Percentiles rank a stretch among this genome's conserved stretches.
phyloP scores from a whole-genome alignment of 2,888 invertebrate genomes.

The Pantelozetes paolii region DNA sequence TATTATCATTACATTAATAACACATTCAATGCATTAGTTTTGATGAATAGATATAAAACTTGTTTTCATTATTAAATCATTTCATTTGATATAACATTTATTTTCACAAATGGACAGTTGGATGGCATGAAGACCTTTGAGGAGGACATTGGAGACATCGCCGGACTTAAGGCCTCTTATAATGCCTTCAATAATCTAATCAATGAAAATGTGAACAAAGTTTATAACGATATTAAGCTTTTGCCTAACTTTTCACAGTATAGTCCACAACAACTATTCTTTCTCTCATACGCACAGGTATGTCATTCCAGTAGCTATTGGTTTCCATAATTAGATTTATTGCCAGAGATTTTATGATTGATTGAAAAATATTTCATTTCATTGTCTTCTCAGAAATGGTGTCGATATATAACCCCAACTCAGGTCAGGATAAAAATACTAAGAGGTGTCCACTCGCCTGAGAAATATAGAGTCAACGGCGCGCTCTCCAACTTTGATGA shows the following conservation, averaged over 20 bases:
- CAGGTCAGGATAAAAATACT: conserved; percentile 34
- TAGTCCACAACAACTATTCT: conserved; percentile 33
- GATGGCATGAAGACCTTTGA: conserved; percentile 41
- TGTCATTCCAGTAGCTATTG: background rate
- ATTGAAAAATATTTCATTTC: background rate
- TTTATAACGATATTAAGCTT: conserved; percentile 11
- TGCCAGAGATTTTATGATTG: background rate
- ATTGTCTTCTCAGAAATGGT: conserved; percentile 36
- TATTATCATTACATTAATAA: conserved; percentile 27
- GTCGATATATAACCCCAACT: conserved; percentile 37
- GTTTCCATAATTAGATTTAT: background rate
- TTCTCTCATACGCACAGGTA: conserved; percentile 41
- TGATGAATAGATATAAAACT: background rate
- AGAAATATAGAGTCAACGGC: conserved; percentile 45
- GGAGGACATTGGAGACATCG: conserved; percentile 40
- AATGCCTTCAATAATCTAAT: conserved; percentile 36
- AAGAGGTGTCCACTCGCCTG: conserved; percentile 37
- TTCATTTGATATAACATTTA: background rate
- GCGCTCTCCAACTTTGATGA: conserved; percentile 46
- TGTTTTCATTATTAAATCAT: background rate
- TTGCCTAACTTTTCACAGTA: conserved; percentile 37
- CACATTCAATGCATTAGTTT: background rate
- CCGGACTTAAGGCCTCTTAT: conserved; percentile 37
- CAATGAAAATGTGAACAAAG: conserved; percentile 15
- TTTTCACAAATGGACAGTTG: conserved; percentile 10